phyloP scores from a whole-genome alignment of 2,888 invertebrate genomes.

The Hetaerina titia region DNA sequence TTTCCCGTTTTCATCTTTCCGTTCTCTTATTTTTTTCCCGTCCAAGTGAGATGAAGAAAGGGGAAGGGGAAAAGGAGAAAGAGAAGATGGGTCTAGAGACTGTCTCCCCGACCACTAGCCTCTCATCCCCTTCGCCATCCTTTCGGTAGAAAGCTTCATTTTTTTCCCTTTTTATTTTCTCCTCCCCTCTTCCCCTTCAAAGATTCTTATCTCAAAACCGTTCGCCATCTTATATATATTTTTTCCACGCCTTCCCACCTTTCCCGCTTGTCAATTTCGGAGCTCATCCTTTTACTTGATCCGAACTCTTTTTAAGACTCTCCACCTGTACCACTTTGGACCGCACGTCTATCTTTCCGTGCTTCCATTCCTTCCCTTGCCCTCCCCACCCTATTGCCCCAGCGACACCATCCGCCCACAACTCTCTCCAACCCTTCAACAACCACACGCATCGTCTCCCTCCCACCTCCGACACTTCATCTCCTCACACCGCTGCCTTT shows the following conservation, averaged over 20 bases:
- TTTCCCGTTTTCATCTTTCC: neutral
- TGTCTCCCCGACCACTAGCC: neutral
- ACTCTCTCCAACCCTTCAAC: neutral
- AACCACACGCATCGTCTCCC: neutral
- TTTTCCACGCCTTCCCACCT: constrained; percentile 29
- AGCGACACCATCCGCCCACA: neutral
- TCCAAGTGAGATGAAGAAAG: neutral
- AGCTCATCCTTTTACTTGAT: constrained; percentile 56
- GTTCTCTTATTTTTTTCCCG: neutral
- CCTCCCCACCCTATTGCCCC: neutral
- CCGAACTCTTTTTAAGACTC: constrained; percentile 42
- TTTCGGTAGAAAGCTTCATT: constrained; percentile 1
- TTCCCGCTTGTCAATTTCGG: constrained; percentile 43
- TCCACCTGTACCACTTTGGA: constrained; percentile 43
- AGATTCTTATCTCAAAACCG: constrained; percentile 56
- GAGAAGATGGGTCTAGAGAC: neutral
- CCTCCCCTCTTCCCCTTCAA: neutral
- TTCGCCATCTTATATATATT: constrained; percentile 42
- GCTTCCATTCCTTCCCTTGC: neutral
- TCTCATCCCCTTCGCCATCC: neutral
- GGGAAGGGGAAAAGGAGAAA: neutral
- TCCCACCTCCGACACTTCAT: neutral
- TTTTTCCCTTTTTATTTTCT: neutral
- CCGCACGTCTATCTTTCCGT: neutral
- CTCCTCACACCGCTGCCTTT: neutral